A percentile compares a stretch with the other conserved stretches of the same genome.
Conservation (phyloP, 2,888 invertebrate genomes). For the Drosophila limbata region DNA sequence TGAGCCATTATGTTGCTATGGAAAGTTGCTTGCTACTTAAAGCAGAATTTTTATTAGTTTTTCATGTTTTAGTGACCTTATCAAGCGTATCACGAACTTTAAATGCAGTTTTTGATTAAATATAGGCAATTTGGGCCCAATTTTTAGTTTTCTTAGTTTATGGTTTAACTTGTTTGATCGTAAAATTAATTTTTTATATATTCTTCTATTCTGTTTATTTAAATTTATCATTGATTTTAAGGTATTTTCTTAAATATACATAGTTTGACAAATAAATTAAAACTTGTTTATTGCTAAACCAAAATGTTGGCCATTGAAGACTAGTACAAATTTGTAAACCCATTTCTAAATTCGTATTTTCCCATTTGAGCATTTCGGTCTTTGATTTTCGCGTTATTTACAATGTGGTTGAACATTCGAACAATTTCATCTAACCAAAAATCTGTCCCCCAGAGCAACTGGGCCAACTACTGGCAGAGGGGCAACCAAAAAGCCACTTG, state of each 20-base stretch:
- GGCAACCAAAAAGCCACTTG: constrained; percentile 40
- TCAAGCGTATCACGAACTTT: neutral
- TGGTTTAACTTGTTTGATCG: neutral
- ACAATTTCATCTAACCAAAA: constrained; percentile 34
- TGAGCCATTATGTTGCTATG: constrained; percentile 37
- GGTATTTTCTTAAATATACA: neutral
- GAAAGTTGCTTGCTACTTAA: neutral
- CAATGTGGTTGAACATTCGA: constrained; percentile 41
- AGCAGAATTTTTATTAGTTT: neutral
- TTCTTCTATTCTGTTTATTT: neutral
- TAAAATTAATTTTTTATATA: too few relatives aligned
- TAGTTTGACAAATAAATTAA: too few relatives aligned
- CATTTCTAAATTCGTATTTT: constrained; percentile 11
- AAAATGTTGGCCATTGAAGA: neutral
- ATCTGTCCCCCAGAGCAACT: constrained; percentile 2
- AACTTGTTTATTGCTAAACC: neutral
- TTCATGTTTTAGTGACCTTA: neutral
- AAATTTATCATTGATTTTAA: neutral
- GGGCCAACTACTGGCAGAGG: neutral
- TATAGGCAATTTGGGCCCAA: neutral
- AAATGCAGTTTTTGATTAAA: neutral
- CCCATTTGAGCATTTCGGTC: neutral
- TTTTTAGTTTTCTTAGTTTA: neutral
- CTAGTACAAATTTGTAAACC: neutral
- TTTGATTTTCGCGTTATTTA: constrained; percentile 52